Conservation (phyloP, 35 echinoderm and acorn worm genomes). For the Acanthaster planci region DNA sequence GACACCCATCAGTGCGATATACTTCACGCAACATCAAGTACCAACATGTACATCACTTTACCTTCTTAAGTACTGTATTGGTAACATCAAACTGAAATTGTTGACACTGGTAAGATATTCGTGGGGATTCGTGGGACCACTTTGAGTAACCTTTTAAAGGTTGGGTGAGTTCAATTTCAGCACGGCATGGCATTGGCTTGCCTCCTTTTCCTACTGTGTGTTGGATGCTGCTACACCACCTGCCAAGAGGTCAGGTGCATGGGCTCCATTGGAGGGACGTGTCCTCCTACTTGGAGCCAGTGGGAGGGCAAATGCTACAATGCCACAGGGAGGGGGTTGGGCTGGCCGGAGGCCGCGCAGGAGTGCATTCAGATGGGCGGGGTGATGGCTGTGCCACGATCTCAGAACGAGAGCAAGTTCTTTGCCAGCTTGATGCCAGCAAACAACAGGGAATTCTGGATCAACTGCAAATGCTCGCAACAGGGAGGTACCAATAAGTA, state of each 20-base stretch:
- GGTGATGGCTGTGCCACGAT: neutral
- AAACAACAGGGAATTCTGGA: neutral
- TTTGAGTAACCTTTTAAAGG: too few relatives aligned
- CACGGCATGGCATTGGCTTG: too few relatives aligned
- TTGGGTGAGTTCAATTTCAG: too few relatives aligned
- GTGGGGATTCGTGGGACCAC: too few relatives aligned
- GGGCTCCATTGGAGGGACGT: constrained; percentile 1
- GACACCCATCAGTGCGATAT: too few relatives aligned
- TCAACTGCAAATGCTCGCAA: neutral
- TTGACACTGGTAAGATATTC: too few relatives aligned
- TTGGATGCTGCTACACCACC: neutral
- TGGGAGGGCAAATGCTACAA: constrained; percentile 5
- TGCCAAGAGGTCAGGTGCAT: neutral
- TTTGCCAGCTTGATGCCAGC: neutral
- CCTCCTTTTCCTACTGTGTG: too few relatives aligned
- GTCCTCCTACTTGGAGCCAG: neutral
- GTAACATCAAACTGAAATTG: too few relatives aligned
- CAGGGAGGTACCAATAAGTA: too few relatives aligned
- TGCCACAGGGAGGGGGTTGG: neutral
- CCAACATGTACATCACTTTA: too few relatives aligned
- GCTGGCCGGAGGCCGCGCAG: neutral
- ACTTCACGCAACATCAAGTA: too few relatives aligned
- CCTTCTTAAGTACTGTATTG: too few relatives aligned
- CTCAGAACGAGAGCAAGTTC: neutral
- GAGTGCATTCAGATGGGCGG: neutral